These are phyloP conservation scores for Hylaeus volcanicus DNA, from an alignment of 1,140 invertebrate genomes.

Conservation along the genomic window DNA sequence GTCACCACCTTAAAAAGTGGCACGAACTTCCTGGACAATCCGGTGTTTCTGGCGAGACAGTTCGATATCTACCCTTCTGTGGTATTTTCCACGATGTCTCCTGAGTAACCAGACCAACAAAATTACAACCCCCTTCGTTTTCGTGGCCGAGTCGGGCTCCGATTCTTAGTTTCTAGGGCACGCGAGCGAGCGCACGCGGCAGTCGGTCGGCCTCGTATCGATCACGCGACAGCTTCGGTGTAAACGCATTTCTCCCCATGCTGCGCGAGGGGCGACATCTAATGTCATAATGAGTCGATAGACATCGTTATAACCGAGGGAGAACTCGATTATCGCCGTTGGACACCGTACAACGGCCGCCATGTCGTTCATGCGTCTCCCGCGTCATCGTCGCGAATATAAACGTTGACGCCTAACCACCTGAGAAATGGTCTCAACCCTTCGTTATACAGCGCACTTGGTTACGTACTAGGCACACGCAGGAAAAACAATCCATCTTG, in stretches of 20 bases:
- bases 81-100: constrained; percentile 6
- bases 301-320: constrained; percentile 51
- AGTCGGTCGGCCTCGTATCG: constrained; percentile 49
- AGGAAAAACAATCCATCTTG: too few relatives aligned
- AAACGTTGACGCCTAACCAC: too few relatives aligned
- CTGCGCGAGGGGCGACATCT: constrained; percentile 53
- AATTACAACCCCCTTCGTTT: not conserved
- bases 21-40: too few relatives aligned
- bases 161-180: constrained; percentile 41
- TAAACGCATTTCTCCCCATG: constrained; percentile 54
- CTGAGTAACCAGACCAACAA: constrained; percentile 26
- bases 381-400: too few relatives aligned
- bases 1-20: too few relatives aligned
- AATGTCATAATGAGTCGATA: constrained; percentile 62
- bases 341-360: not conserved
- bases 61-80: too few relatives aligned
- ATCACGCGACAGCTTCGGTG: constrained; percentile 53
- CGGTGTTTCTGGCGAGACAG: not conserved
- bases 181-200: constrained; percentile 13
- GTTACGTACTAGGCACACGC: too few relatives aligned
- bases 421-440: too few relatives aligned
- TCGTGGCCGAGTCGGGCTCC: not conserved
- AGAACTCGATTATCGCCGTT: constrained; percentile 58
- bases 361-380: not conserved
- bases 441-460: too few relatives aligned